A percentile compares a stretch with the other conserved stretches of the same genome.
These are phyloP conservation scores for Formica aserva DNA, from an alignment of 2,888 invertebrate genomes.

Conservation along the genomic window DNA sequence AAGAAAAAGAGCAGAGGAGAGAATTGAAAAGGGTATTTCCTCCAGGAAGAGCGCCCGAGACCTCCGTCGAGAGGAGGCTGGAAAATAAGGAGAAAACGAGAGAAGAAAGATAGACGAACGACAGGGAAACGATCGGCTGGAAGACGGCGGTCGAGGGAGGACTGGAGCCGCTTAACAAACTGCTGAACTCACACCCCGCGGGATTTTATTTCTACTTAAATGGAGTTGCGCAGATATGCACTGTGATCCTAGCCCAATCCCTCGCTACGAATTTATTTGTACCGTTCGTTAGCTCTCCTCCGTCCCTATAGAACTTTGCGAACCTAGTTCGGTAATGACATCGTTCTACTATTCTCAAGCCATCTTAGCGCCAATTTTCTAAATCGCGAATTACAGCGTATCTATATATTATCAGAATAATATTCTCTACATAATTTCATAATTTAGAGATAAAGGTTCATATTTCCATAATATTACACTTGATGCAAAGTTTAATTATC, in stretches of 20 bases:
- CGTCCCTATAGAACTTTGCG: constrained; percentile 36
- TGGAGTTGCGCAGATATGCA: constrained; percentile 81
- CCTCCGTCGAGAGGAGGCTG: constrained; percentile 1
- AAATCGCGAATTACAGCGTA: constrained; percentile 42
- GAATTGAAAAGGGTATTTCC: constrained; percentile 62
- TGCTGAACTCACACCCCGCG: constrained; percentile 83
- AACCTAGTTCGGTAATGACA: constrained; percentile 35
- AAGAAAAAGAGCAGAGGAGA: constrained; percentile 48
- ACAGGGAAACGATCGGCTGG: constrained; percentile 39
- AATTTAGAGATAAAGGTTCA: constrained; percentile 28
- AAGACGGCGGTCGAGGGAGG: constrained; percentile 51
- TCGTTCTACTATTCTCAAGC: constrained; percentile 24
- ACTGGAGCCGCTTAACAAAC: constrained; percentile 82
- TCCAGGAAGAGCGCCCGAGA: constrained; percentile 41
- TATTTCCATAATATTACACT: constrained; percentile 18
- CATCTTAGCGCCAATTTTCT: constrained; percentile 37
- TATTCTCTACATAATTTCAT: constrained; percentile 13
- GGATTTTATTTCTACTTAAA: constrained; percentile 84
- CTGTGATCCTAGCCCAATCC: constrained; percentile 66
- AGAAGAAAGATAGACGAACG: constrained; percentile 22
- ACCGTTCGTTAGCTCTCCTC: constrained; percentile 64
- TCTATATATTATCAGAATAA: neutral
- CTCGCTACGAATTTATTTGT: constrained; percentile 71
- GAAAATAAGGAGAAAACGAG: constrained; percentile 45
- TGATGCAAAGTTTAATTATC: neutral